Evolutionary conservation across 2,888 invertebrate species (phyloP).

Genomic region (Arenicola marina): DNA sequence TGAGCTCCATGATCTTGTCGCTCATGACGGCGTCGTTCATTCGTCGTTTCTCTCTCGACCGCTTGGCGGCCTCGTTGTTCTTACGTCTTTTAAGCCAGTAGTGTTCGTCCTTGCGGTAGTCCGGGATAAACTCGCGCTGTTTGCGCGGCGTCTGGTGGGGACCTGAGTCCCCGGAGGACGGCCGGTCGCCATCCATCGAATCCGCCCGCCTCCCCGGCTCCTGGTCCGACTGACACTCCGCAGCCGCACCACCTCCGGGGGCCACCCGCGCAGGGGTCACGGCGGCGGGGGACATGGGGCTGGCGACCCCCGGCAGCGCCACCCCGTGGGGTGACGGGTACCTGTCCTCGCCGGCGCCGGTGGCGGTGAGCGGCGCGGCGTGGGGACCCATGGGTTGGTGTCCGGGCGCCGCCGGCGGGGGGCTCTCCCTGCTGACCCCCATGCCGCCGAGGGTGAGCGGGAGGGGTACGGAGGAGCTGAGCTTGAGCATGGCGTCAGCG

Average conservation of each 20-base stretch:
- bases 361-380: not conserved
- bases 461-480: slow-evolving; percentile 12
- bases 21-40: slow-evolving; percentile 97
- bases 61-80: slow-evolving; percentile 96
- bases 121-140: slow-evolving; percentile 94
- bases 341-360: no score
- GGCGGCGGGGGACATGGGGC: not conserved
- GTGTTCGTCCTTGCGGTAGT: slow-evolving; percentile 93
- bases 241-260: not conserved
- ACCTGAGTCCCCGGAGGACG: not conserved
- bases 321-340: not conserved
- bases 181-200: not conserved
- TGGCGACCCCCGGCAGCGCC: not conserved
- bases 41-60: slow-evolving; percentile 93
- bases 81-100: slow-evolving; percentile 96
- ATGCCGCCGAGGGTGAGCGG: slow-evolving; percentile 8
- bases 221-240: not conserved
- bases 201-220: no score
- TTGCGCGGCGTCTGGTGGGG: slow-evolving; percentile 68
- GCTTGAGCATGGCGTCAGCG: slow-evolving; percentile 28
- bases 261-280: not conserved
- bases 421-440: no score
- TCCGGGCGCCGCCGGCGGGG: no score
- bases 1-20: slow-evolving; percentile 88
- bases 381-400: no score